These are phyloP conservation scores for Lycopodina hypogea DNA, from an alignment of 37 sponge, comb jelly and placozoan species.

Conservation along the genomic window DNA sequence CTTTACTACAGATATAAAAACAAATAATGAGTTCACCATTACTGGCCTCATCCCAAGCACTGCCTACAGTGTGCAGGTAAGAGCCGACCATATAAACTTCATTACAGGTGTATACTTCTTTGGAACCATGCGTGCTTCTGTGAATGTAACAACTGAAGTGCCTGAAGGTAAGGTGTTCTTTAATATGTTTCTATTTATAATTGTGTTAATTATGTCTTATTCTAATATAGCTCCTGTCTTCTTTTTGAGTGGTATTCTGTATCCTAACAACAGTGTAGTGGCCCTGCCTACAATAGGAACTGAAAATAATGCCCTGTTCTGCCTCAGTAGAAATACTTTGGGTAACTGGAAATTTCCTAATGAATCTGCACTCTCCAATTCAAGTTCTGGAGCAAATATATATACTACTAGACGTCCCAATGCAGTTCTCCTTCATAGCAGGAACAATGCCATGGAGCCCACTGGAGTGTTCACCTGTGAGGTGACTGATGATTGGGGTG, in stretches of 20 bases:
- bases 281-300: constrained; percentile 5
- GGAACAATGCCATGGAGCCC: not conserved
- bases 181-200: not conserved
- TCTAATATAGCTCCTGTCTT: not conserved
- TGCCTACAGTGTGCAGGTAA: constrained; percentile 7
- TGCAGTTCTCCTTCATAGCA: not conserved
- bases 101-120: not conserved
- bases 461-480: constrained; percentile 30
- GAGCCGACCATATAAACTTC: not conserved
- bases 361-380: not conserved
- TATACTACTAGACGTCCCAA: not conserved
- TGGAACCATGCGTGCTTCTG: not conserved
- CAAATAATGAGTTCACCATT: not conserved
- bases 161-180: not conserved
- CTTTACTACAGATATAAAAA: not conserved
- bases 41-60: constrained; percentile 22
- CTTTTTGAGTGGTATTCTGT: not conserved
- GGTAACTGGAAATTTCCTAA: not conserved
- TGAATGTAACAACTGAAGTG: not conserved
- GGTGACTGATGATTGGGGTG: not conserved
- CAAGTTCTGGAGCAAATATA: not conserved
- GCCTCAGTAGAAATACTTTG: not conserved
- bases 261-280: constrained; percentile 10
- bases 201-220: not conserved
- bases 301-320: not conserved